These are phyloP conservation scores for Malaclemys terrapin DNA, from an alignment of 2,113 vertebrate genomes.

Conservation along the genomic window DNA sequence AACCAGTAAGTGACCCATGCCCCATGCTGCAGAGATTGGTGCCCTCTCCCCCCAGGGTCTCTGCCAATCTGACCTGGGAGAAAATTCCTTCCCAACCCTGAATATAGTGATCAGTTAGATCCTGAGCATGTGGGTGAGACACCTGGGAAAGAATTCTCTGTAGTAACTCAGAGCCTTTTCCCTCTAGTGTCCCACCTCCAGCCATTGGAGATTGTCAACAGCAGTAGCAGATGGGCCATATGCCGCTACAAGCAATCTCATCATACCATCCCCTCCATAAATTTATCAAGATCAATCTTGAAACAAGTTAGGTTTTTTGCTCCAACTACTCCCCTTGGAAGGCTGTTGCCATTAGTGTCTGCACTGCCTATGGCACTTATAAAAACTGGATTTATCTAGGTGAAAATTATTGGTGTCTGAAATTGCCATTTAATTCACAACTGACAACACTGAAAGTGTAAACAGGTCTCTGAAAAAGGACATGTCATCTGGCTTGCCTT, in stretches of 20 bases:
- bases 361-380: neutral
- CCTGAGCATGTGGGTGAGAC: neutral
- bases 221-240: neutral
- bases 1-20: neutral
- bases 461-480: slow-evolving; percentile 24
- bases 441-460: slow-evolving; percentile 22
- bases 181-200: neutral
- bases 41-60: neutral
- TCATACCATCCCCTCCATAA: neutral
- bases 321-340: neutral
- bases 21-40: neutral
- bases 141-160: neutral
- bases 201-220: neutral
- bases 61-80: neutral
- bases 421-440: neutral
- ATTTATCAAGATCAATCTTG: neutral
- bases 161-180: neutral
- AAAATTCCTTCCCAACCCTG: neutral
- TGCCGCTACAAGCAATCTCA: neutral
- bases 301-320: neutral
- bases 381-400: neutral
- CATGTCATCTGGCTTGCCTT: slow-evolving; percentile 59
- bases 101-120: neutral
- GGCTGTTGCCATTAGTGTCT: neutral
- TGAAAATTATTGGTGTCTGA: neutral